Evolutionary conservation across 2,797 vertebrate species (phyloP), one percentile per base, ranked within the genome.

Genomic region (Acanthurus lineatus): DNA sequence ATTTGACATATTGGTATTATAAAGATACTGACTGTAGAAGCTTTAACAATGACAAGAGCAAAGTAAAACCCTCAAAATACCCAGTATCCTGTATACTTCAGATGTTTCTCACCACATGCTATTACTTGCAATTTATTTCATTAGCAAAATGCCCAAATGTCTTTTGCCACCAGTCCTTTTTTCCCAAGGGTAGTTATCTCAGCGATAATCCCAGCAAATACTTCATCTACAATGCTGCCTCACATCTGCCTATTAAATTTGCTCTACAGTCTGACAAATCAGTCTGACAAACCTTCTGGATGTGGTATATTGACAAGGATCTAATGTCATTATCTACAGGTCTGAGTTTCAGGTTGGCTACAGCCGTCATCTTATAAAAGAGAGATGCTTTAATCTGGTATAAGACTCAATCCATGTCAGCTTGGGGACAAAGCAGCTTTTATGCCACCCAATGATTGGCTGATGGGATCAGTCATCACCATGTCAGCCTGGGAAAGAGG

Each of bases 391-490:
- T 84, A 54, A 90, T 87, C 82, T 73, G 83, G 61, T 28, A 7
- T 9, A 51, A 57, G 68, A 60, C 68, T 76, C 42, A 10, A 75
- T 83, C 72, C 69, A 56, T 48, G 58, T 77, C 69, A 79, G 86
- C 71, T 90, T 81, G 16, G 73, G 86, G 79, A 90, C 86, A 90
- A 90, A 91, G 92, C 81, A 67, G 91, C 90, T 91, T 91, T 86
- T 77, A 79, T 80, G 70, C 48, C 22, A 76, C 48, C 0, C 57
- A 8, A 16, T 64, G 81, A 85, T 66, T 80, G 86, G 86, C 78
- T 84, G 79, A 82, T 76, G 79, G 63, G 75, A 73, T 79, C 75
- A 68, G 82, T 82, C 86, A 81, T 62, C 79, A 57, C 42, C 80
- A 32, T 49, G 78, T 82, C 79, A 68, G 72, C 14, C 52, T 68